Base-by-base conservation (phyloP, 2,888 invertebrate genomes). In the Platerodrilus igneus region DNA sequence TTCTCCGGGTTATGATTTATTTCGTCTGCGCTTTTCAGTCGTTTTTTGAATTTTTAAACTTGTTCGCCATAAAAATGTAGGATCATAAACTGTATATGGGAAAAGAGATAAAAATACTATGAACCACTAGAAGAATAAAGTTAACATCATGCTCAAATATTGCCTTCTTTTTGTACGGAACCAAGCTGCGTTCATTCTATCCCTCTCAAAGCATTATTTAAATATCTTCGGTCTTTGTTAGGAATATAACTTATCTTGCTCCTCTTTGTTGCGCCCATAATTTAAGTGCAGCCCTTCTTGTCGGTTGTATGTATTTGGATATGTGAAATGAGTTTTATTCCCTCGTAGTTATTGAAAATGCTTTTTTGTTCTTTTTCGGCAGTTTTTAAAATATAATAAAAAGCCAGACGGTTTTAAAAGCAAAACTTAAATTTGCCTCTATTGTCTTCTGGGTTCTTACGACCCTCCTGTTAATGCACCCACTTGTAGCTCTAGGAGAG, bases 11-110 rank as follows among this genome's bases (percentile, higher is more conserved):
- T 66, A 67, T 67, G 67, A 67, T 67, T 67, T 67, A 67, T 67
- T 66, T 67, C 61, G 66, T 67, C 67, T 67, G 66, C 62, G 60
- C 61, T 64, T 65, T 66, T 63, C 64, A 56, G 63, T 66, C 56
- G 65, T 66, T 66, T 67, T 66, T 67, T 66, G 63, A 64, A 65
- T 66, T 64, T 66, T 64, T 64, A 63, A 67, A 67, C 64, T 65
- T 61, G 66, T 63, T 59, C 60, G 62, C 63, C 63, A 62, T 63
- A 66, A 65, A 66, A 65, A 64, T 65, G 63, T 62, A 57, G 62
- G 55, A 58, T 61, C 64, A 63, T 64, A 64, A 63, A 64, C 63
- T 58, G 43, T 52, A 45, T 42, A 33, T 25, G 43, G 42, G 41
- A 32, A 46, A 39, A 23, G 42, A 43, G 50, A 45, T 32, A 33